Conservation (phyloP, 2,888 invertebrate genomes). For the Crematogaster levior region DNA sequence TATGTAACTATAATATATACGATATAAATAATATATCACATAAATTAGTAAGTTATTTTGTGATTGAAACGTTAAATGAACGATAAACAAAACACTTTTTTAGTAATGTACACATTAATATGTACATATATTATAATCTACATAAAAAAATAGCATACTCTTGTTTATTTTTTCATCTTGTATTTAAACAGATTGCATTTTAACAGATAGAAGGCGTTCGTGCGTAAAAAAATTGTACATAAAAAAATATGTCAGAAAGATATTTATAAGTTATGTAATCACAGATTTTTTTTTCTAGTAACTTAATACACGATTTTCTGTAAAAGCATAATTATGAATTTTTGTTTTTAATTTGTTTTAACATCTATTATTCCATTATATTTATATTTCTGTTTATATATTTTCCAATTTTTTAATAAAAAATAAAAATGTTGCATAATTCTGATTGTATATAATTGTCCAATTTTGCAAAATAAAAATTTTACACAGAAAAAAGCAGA, state of each 20-base stretch:
- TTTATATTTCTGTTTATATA: neutral
- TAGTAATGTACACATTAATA: neutral
- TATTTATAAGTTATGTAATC: neutral
- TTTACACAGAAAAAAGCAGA: too few relatives aligned
- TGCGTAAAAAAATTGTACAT: neutral
- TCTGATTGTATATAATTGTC: too few relatives aligned
- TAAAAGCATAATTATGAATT: neutral
- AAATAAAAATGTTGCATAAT: neutral
- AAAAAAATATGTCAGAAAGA: neutral
- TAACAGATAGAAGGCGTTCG: neutral
- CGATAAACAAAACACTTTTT: conserved; percentile 1
- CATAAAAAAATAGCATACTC: neutral
- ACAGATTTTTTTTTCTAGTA: neutral
- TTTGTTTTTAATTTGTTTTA: neutral
- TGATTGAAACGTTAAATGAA: neutral
- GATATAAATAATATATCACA: too few relatives aligned
- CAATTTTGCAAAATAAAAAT: too few relatives aligned
- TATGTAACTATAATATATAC: too few relatives aligned
- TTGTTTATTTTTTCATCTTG: too few relatives aligned
- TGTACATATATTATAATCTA: neutral
- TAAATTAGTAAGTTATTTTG: conserved; percentile 4
- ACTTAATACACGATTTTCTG: neutral
- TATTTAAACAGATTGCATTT: too few relatives aligned
- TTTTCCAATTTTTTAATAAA: neutral
- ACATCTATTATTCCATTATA: neutral